Percentiles rank a stretch among this genome's conserved stretches.
Conservation (phyloP, 2,888 invertebrate genomes). For the Nasonia oneida region DNA sequence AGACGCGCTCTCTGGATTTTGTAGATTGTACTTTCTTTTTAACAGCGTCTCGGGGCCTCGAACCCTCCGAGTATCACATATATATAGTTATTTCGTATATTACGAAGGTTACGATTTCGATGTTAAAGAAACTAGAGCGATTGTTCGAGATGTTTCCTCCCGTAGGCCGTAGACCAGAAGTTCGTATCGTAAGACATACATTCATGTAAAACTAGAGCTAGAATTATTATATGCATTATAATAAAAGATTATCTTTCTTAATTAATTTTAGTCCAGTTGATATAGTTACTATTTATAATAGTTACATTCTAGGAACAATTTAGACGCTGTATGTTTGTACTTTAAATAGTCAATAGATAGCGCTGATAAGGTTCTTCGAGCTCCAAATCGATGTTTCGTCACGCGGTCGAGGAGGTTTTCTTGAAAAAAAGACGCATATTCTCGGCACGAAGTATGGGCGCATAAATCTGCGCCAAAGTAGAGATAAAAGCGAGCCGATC, state of each 20-base stretch:
- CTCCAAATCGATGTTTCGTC: not conserved
- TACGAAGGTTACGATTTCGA: slow-evolving; percentile 37
- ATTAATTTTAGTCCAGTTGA: slow-evolving; percentile 31
- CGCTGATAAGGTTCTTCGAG: not conserved
- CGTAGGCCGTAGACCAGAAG: slow-evolving; percentile 53
- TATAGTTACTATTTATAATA: not conserved
- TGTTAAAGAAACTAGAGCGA: slow-evolving; percentile 45
- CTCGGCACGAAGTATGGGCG: not conserved
- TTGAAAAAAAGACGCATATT: not conserved
- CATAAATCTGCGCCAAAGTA: not conserved
- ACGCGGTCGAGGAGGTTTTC: not conserved
- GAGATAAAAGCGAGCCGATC: not conserved
- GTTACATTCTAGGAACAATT: not conserved
- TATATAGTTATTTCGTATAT: not conserved
- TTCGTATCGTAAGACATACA: slow-evolving; percentile 38
- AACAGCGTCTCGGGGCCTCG: not conserved
- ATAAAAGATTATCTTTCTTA: slow-evolving; percentile 5
- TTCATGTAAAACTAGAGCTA: slow-evolving; percentile 54
- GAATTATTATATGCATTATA: slow-evolving; percentile 19
- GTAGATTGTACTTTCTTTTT: not conserved
- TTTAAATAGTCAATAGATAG: not conserved
- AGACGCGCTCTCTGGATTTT: not conserved
- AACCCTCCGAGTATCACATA: not conserved
- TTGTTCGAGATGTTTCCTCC: slow-evolving; percentile 44
- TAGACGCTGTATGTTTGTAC: not conserved